Evolutionary conservation across 1,140 invertebrate genomes (phyloP).

Genomic region (Cyclargus thomasi): DNA sequence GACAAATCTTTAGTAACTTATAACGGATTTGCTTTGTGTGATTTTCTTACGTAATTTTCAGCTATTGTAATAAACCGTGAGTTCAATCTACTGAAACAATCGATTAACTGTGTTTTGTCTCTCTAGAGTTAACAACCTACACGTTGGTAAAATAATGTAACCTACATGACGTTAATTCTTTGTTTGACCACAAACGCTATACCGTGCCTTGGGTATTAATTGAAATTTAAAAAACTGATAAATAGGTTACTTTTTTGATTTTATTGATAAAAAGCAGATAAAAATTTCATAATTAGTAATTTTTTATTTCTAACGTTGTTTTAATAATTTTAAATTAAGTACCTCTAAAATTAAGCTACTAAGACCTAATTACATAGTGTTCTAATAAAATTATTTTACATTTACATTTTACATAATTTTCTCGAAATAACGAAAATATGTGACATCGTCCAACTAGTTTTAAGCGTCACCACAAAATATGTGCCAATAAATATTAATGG

Average conservation of each 20-base stretch:
- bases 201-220: too few species aligned
- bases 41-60: neutral
- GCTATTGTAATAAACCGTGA: neutral
- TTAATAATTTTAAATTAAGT: neutral
- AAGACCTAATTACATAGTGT: neutral
- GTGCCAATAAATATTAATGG: neutral
- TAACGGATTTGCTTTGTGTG: neutral
- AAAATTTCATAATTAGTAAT: too few species aligned
- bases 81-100: constrained; percentile 2
- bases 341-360: neutral
- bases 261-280: too few species aligned
- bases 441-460: neutral
- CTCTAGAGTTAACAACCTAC: neutral
- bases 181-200: too few species aligned
- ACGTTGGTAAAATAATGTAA: neutral
- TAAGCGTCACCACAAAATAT: neutral
- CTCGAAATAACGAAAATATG: neutral
- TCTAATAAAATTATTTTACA: neutral
- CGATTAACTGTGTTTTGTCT: neutral
- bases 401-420: neutral
- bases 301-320: too few species aligned
- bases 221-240: too few species aligned
- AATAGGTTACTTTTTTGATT: too few species aligned
- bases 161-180: too few species aligned
- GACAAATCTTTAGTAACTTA: neutral